Conservation (phyloP, 2,113 vertebrate genomes). For the Gorsachius goisagi region DNA sequence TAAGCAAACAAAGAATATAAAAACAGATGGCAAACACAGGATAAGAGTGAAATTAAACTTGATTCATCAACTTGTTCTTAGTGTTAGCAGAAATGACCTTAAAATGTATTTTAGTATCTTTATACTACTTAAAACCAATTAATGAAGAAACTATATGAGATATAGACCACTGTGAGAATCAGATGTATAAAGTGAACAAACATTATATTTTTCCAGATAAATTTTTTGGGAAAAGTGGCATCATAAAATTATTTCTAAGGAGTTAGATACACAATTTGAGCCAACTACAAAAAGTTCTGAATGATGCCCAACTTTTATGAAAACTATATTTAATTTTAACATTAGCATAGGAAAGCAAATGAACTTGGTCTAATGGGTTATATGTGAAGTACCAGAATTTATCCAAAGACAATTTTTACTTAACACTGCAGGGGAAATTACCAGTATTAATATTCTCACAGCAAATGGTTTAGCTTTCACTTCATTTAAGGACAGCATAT, state of each 20-base stretch:
- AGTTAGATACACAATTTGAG: neutral
- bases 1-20: neutral
- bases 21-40: neutral
- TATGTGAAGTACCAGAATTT: neutral
- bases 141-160: neutral
- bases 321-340: neutral
- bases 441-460: neutral
- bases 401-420: neutral
- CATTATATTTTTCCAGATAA: neutral
- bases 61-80: neutral
- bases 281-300: neutral
- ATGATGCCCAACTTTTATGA: neutral
- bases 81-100: slow-evolving; percentile 36
- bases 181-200: neutral
- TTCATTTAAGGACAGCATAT: neutral
- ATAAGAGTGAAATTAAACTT: neutral
- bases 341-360: neutral
- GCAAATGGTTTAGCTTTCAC: neutral
- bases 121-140: neutral
- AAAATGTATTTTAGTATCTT: slow-evolving; percentile 25
- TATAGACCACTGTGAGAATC: neutral
- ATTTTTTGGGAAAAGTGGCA: neutral
- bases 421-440: neutral
- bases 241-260: neutral
- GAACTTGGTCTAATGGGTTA: neutral